Conservation (phyloP, 2,888 invertebrate species). For the Chrysomela aeneicollis region DNA sequence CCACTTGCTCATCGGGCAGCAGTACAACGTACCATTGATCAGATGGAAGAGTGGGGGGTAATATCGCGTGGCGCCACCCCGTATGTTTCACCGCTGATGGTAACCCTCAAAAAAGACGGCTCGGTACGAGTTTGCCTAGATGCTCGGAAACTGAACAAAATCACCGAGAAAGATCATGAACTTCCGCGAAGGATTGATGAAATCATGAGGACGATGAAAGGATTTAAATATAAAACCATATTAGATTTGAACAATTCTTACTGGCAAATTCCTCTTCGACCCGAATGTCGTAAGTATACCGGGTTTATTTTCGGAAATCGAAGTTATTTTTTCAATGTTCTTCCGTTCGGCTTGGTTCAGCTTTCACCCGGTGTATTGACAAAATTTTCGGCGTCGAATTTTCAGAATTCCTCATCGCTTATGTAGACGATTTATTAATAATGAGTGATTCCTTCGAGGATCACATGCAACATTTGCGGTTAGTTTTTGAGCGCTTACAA, state of each 20-base stretch:
- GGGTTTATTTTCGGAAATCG: slow-evolving; percentile 21
- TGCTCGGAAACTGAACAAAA: slow-evolving; percentile 45
- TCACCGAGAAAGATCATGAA: slow-evolving; percentile 46
- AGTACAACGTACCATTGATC: too few species aligned
- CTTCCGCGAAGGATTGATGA: slow-evolving; percentile 24
- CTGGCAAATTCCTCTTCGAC: slow-evolving; percentile 23
- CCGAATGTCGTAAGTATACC: slow-evolving; percentile 23
- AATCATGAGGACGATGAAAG: slow-evolving; percentile 8
- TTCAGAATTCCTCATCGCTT: slow-evolving; percentile 1
- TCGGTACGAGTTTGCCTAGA: slow-evolving; percentile 46
- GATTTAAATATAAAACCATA: background rate
- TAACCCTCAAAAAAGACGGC: slow-evolving; percentile 45
- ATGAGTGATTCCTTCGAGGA: background rate
- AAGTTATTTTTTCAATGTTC: slow-evolving; percentile 19
- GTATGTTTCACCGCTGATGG: slow-evolving; percentile 45
- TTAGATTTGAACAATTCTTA: slow-evolving; percentile 17
- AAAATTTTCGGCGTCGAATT: slow-evolving; percentile 10
- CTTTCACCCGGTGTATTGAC: slow-evolving; percentile 14
- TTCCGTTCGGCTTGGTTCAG: slow-evolving; percentile 16
- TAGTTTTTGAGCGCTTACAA: slow-evolving; percentile 16
- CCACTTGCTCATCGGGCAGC: too few species aligned
- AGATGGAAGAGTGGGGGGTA: slow-evolving; percentile 44
- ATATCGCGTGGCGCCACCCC: slow-evolving; percentile 45
- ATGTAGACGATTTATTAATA: slow-evolving; percentile 23
- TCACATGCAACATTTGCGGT: slow-evolving; percentile 10